Conservation (phyloP, 1,140 invertebrate genomes). For the Drosophila sulfurigaster region DNA sequence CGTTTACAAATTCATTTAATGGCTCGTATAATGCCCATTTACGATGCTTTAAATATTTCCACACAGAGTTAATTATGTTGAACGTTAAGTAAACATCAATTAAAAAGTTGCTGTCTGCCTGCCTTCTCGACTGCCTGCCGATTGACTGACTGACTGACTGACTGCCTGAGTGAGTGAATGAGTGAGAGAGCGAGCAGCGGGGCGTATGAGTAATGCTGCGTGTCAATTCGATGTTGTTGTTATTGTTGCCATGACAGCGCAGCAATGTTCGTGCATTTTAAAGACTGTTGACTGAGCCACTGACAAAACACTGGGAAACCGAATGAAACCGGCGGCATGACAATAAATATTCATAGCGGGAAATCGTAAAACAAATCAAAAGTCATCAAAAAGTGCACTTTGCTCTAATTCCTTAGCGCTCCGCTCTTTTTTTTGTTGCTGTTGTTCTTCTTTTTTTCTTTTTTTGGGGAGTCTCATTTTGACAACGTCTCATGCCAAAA, state of each 20-base stretch:
- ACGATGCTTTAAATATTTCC: conserved; percentile 78
- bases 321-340: conserved; percentile 55
- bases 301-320: conserved; percentile 11
- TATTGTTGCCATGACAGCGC: conserved; percentile 63
- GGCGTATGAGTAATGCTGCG: conserved; percentile 53
- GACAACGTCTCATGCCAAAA: conserved; percentile 39
- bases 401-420: conserved; percentile 69
- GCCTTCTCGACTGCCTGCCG: background rate
- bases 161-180: background rate
- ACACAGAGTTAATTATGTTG: conserved; percentile 77
- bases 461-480: conserved; percentile 1
- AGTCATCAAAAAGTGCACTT: conserved; percentile 83
- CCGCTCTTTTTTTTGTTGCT: no score
- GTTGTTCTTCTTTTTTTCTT: background rate
- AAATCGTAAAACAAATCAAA: conserved; percentile 83
- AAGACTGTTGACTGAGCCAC: conserved; percentile 56
- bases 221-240: conserved; percentile 48
- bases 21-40: conserved; percentile 73
- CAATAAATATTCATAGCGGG: conserved; percentile 80
- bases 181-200: conserved; percentile 1
- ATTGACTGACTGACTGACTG: background rate
- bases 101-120: conserved; percentile 59
- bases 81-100: conserved; percentile 83
- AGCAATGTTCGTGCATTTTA: conserved; percentile 75
- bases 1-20: conserved; percentile 78